Percentiles rank a stretch among this genome's conserved stretches.
phyloP scores from a whole-genome alignment of 2,797 vertebrate genomes.

The Chelidonichthys spinosus region DNA sequence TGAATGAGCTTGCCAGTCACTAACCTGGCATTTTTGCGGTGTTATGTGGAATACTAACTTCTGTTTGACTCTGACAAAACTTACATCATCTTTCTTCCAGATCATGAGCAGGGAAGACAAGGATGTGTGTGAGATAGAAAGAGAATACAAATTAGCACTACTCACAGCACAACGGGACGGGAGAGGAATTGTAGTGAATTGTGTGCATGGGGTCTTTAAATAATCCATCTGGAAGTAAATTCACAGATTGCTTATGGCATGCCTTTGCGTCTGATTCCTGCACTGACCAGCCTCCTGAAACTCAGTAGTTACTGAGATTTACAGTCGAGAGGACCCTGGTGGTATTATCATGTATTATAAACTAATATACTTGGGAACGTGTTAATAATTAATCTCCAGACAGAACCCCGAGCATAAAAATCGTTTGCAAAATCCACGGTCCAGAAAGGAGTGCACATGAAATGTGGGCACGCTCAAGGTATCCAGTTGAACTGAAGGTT shows the following conservation, averaged over 20 bases:
- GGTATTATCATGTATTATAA: not conserved
- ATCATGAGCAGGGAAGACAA: conserved; percentile 19
- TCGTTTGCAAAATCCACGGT: not conserved
- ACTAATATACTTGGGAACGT: not conserved
- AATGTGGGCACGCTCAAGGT: not conserved
- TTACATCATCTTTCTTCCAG: conserved; percentile 42
- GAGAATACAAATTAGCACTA: conserved; percentile 36
- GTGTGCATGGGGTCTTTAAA: conserved; percentile 30
- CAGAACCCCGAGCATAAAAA: not conserved
- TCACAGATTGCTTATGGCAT: conserved; percentile 36
- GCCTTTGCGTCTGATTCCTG: conserved; percentile 7
- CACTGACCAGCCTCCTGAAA: conserved; percentile 13
- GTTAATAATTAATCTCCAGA: not conserved
- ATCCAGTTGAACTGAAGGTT: not conserved
- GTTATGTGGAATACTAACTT: conserved; percentile 28
- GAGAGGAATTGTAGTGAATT: conserved; percentile 63
- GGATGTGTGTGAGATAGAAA: conserved; percentile 2
- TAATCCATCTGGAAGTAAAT: conserved; percentile 41
- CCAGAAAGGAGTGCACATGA: not conserved
- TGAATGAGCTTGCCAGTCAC: conserved; percentile 58
- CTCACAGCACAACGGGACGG: conserved; percentile 32
- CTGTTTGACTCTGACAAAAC: conserved; percentile 26
- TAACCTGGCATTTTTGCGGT: conserved; percentile 28
- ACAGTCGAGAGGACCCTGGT: conserved; percentile 15
- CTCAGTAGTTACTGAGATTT: conserved; percentile 34